Percentiles rank a stretch among this genome's conserved stretches.
phyloP scores from a whole-genome alignment of 2,888 invertebrate species.

The Brenthis ino region DNA sequence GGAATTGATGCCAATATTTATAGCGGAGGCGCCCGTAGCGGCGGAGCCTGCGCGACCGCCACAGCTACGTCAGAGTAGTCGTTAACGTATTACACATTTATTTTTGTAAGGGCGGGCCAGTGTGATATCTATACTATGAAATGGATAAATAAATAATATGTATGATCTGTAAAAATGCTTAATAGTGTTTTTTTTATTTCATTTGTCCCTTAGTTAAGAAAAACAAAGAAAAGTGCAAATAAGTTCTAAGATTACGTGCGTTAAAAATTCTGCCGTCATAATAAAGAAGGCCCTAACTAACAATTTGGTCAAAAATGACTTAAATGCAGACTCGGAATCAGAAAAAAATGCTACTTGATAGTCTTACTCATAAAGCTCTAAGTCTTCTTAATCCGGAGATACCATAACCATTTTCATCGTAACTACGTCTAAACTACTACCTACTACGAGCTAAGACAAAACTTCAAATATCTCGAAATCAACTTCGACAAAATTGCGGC shows the following conservation, averaged over 20 bases:
- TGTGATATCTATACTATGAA: slow-evolving; percentile 83
- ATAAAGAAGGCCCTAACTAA: too few relatives aligned
- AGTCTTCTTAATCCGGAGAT: too few relatives aligned
- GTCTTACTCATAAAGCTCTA: too few relatives aligned
- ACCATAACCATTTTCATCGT: too few relatives aligned
- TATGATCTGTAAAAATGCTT: slow-evolving; percentile 82
- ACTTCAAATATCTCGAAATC: too few relatives aligned
- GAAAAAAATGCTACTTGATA: too few relatives aligned
- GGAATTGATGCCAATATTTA: slow-evolving; percentile 71
- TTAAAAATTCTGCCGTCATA: too few relatives aligned
- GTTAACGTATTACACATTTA: slow-evolving; percentile 79
- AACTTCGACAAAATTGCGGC: too few relatives aligned
- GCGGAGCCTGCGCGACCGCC: slow-evolving; percentile 60
- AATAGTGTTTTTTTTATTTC: slow-evolving; percentile 48
- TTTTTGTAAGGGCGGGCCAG: slow-evolving; percentile 83
- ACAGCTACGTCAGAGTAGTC: slow-evolving; percentile 67
- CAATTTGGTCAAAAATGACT: too few relatives aligned
- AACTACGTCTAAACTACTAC: too few relatives aligned
- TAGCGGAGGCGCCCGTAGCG: slow-evolving; percentile 48
- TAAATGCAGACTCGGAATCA: too few relatives aligned
- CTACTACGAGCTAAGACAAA: too few relatives aligned
- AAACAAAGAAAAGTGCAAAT: neutral
- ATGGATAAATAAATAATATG: slow-evolving; percentile 80
- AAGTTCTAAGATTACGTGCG: neutral
- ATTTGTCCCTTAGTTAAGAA: slow-evolving; percentile 1